Evolutionary conservation across 2,888 invertebrate genomes (phyloP), one percentile per base, ranked within the genome.

Genomic region (Thecocarcelia acutangulata): DNA sequence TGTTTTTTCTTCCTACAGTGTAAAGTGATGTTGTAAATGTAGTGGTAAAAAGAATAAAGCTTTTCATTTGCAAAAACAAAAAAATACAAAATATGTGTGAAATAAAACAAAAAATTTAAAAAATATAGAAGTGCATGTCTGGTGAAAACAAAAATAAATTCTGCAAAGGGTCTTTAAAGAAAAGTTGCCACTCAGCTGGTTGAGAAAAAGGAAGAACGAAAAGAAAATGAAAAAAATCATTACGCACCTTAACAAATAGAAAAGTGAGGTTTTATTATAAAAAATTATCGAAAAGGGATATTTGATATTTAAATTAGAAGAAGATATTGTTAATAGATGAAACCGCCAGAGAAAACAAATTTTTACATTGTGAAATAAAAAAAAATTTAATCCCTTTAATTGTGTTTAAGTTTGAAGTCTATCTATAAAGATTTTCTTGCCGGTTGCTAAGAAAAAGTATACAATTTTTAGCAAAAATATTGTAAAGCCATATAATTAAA

Each of bases 171-270:
- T 9, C 33, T 33, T 33, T 33, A 6, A 33, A 33, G 9, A 33
- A 33, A 33, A 33, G 33, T 9, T 33, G 37, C 63, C 79, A 74
- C 46, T 74, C 74, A 54, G 72, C 59, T 37, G 59, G 68, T 37
- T 15, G 48, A 12, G 48, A 12, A 52, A 52, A 21, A 24, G 2
- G 46, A 46, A 37, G 5, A 56, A 17, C 17, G 48, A 69, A 64
- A 48, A 24, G 66, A 66, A 79, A 21, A 24, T 33, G 6, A 9
- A 68, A 66, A 73, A 69, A 80, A 75, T 63, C 68, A 75, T 64
- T 80, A 74, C 69, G 74, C 80, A 75, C 80, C 69, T 80, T 79
- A 80, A 75, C 44, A 74, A 56, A 74, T 54, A 50, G 64, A 21
- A 63, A 73, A 80, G 56, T 80, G 56, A 28, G 46, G 21, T 46